These are phyloP conservation scores for Acomys russatus DNA, from an alignment of 2,797 vertebrate species.

Conservation along the genomic window DNA sequence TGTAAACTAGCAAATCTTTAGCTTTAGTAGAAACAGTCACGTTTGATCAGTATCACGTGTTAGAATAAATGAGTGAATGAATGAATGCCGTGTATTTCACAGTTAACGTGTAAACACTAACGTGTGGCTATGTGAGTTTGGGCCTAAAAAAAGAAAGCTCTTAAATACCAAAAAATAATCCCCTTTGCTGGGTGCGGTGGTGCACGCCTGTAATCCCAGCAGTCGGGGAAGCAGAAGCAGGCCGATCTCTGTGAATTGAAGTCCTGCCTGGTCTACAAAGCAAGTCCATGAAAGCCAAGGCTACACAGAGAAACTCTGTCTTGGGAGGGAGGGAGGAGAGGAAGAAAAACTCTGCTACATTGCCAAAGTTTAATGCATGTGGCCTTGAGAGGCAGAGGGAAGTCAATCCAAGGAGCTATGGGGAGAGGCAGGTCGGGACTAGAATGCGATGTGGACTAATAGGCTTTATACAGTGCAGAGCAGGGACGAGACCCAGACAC, in stretches of 20 bases:
- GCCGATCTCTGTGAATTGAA: too few species aligned
- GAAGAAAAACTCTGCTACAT: not conserved
- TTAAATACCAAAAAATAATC: constrained; percentile 2
- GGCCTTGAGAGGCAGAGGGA: not conserved
- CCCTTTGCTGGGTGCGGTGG: too few species aligned
- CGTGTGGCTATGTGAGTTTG: not conserved
- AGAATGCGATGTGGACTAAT: not conserved
- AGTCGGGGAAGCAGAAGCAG: too few species aligned
- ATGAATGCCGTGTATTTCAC: not conserved
- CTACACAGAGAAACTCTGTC: too few species aligned
- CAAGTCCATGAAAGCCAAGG: too few species aligned
- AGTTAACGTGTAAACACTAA: constrained; percentile 10
- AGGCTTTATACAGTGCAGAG: not conserved
- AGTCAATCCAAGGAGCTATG: not conserved
- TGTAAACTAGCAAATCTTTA: not conserved
- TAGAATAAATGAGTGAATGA: not conserved
- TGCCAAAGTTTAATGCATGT: not conserved
- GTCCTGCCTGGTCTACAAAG: too few species aligned
- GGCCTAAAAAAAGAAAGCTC: not conserved
- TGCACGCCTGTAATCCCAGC: too few species aligned
- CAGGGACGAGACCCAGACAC: not conserved
- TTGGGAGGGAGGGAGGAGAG: too few species aligned
- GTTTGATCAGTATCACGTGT: not conserved
- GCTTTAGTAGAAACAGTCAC: not conserved
- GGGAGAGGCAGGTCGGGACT: not conserved